A percentile compares a stretch with the other conserved stretches of the same genome.
phyloP scores from a whole-genome alignment of 2,797 vertebrate species.

The Stomatorhinus walkeri region DNA sequence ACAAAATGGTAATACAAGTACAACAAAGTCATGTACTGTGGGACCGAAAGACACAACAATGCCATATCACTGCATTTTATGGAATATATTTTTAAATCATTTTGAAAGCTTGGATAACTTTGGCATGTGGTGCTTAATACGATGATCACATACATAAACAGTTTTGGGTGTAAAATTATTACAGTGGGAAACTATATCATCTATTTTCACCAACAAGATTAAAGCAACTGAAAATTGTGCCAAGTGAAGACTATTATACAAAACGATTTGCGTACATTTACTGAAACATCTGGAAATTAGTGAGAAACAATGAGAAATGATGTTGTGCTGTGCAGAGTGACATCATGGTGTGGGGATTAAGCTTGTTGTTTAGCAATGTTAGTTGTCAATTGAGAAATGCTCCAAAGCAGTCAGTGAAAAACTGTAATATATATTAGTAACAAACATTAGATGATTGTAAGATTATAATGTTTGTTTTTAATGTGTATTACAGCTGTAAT shows the following conservation, averaged over 20 bases:
- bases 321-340: neutral
- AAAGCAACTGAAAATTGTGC: neutral
- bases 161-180: neutral
- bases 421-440: neutral
- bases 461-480: neutral
- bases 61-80: neutral
- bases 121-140: neutral
- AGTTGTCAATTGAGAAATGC: neutral
- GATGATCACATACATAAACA: neutral
- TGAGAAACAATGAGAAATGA: neutral
- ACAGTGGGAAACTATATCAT: neutral
- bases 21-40: neutral
- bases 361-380: neutral
- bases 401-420: neutral
- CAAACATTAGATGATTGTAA: neutral
- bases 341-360: neutral
- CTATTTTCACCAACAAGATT: neutral
- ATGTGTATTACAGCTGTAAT: neutral
- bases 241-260: neutral
- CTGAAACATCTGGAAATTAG: neutral
- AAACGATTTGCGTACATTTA: neutral
- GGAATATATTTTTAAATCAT: neutral
- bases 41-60: neutral
- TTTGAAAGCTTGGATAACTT: neutral
- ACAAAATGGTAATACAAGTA: neutral